Evolutionary conservation across 2,113 vertebrate species (phyloP).

Genomic region (Serilophus lunatus): DNA sequence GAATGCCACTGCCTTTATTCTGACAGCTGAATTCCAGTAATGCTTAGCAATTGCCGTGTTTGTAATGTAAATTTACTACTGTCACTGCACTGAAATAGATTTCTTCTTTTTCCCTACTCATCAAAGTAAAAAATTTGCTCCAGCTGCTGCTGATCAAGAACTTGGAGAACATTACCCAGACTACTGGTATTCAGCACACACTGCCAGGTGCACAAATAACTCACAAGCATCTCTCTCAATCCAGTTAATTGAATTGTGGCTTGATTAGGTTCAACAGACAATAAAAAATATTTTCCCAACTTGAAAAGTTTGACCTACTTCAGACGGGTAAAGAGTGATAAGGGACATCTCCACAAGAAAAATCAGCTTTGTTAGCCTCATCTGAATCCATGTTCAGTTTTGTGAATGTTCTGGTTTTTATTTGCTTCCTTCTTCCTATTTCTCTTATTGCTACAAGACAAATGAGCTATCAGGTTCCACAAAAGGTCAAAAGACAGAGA

Average conservation of each 20-base stretch:
- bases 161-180: neutral
- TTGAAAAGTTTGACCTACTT: neutral
- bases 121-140: constrained; percentile 43
- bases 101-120: neutral
- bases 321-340: neutral
- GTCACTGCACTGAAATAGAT: constrained; percentile 13
- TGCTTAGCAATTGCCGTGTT: neutral
- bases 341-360: neutral
- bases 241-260: constrained; percentile 14
- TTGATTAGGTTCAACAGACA: constrained; percentile 7
- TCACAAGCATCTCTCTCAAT: neutral
- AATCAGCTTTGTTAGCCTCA: neutral
- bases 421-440: neutral
- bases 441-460: neutral
- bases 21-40: constrained; percentile 30
- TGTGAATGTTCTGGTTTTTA: neutral
- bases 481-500: constrained; percentile 12
- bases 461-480: neutral
- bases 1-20: constrained; percentile 11
- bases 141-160: constrained; percentile 51
- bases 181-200: neutral
- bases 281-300: neutral
- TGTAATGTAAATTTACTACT: constrained; percentile 48
- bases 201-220: constrained; percentile 21
- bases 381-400: neutral